A percentile compares a stretch with the other conserved stretches of the same genome.
phyloP scores from a whole-genome alignment of 2,797 vertebrate genomes.

The Brachymystax lenok region DNA sequence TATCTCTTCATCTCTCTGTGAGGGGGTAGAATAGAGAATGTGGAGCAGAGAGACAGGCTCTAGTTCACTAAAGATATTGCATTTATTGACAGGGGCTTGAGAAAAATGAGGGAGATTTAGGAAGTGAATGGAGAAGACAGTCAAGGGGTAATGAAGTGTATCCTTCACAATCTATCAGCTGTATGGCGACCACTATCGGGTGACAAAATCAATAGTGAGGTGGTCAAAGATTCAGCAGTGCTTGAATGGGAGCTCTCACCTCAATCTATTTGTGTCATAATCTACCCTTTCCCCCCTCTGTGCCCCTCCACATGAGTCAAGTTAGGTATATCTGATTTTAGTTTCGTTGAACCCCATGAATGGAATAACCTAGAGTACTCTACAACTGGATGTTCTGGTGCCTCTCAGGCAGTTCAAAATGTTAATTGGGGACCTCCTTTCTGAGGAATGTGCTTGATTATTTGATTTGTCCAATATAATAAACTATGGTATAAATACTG shows the following conservation, averaged over 20 bases:
- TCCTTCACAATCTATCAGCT: slow-evolving; percentile 70
- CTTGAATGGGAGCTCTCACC: slow-evolving; percentile 59
- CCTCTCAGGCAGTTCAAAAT: too few species aligned
- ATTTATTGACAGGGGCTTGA: slow-evolving; percentile 50
- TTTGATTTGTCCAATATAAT: too few species aligned
- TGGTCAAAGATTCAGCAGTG: slow-evolving; percentile 63
- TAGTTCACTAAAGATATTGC: slow-evolving; percentile 30
- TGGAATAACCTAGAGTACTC: too few species aligned
- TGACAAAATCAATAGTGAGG: slow-evolving; percentile 73
- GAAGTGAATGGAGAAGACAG: slow-evolving; percentile 45
- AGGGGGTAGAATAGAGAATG: slow-evolving; percentile 37
- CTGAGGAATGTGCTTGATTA: too few species aligned
- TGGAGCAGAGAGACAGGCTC: slow-evolving; percentile 27
- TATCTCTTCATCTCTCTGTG: slow-evolving; percentile 51
- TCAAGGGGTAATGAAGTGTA: slow-evolving; percentile 70
- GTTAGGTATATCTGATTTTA: too few species aligned
- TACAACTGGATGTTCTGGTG: too few species aligned
- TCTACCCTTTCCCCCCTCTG: slow-evolving; percentile 41
- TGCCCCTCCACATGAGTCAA: background rate
- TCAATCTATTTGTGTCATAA: slow-evolving; percentile 63
- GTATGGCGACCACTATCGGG: slow-evolving; percentile 57
- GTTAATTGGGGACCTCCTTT: too few species aligned
- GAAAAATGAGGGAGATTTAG: slow-evolving; percentile 63
- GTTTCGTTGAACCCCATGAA: too few species aligned
- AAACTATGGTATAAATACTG: too few species aligned